A percentile compares a stretch with the other conserved stretches of the same genome.
Conservation (phyloP, 2,888 invertebrate species). For the Autographa pulchrina region DNA sequence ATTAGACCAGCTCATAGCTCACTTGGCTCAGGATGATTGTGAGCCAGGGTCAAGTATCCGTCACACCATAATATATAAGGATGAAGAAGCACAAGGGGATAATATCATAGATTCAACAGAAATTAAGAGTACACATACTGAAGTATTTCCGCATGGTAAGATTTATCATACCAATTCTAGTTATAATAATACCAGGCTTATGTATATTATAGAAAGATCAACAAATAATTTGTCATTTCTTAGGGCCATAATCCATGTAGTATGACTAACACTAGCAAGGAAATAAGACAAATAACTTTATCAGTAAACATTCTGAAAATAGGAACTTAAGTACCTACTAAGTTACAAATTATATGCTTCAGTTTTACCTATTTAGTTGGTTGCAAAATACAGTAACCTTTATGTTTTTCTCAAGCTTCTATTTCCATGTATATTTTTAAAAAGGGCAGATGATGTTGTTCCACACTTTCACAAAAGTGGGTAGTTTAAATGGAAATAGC, state of each 20-base stretch:
- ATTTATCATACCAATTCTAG: neutral
- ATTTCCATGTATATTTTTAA: too few species aligned
- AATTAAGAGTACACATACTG: constrained; percentile 37
- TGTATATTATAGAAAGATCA: neutral
- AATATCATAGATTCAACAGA: constrained; percentile 35
- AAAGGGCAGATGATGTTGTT: too few species aligned
- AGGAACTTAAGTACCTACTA: too few species aligned
- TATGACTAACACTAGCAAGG: neutral
- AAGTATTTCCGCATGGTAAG: constrained; percentile 61
- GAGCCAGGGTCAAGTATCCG: constrained; percentile 40
- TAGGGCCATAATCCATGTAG: neutral
- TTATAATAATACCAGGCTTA: neutral
- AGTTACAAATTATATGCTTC: too few species aligned
- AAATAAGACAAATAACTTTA: neutral
- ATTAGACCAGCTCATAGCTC: constrained; percentile 88
- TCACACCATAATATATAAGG: constrained; percentile 54
- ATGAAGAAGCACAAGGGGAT: constrained; percentile 36
- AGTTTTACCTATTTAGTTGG: too few species aligned
- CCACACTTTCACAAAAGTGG: too few species aligned
- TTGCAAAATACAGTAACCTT: too few species aligned
- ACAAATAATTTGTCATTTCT: neutral
- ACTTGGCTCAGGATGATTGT: constrained; percentile 85
- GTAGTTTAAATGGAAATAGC: too few species aligned
- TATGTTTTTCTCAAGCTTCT: too few species aligned
- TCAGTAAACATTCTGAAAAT: too few species aligned